Evolutionary conservation across 2,797 vertebrate genomes (phyloP).

Genomic region (Naso thynnoides): DNA sequence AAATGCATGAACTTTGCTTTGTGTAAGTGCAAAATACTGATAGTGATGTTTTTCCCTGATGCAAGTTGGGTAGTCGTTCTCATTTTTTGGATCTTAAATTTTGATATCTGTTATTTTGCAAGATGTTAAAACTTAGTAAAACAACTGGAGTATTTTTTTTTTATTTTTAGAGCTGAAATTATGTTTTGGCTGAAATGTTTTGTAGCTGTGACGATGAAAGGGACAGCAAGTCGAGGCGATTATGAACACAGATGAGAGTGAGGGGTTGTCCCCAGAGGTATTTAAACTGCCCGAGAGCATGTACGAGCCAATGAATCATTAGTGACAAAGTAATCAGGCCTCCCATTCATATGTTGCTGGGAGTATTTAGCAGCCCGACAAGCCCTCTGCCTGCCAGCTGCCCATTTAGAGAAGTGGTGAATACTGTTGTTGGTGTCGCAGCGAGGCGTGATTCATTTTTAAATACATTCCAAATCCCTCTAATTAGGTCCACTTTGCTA

Average conservation of each 20-base stretch:
- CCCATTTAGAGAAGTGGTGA: conserved; percentile 68
- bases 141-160: background rate
- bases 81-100: background rate
- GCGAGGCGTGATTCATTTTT: conserved; percentile 69
- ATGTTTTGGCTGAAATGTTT: background rate
- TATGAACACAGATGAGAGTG: conserved; percentile 20
- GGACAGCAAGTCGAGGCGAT: background rate
- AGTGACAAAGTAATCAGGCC: conserved; percentile 75
- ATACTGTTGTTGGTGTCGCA: conserved; percentile 61
- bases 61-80: background rate
- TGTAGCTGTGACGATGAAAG: background rate
- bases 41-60: background rate
- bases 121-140: background rate
- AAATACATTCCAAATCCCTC: conserved; percentile 63
- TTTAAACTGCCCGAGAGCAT: conserved; percentile 29
- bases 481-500: conserved; percentile 74
- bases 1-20: conserved; percentile 22
- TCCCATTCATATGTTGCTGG: conserved; percentile 70
- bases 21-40: conserved; percentile 35
- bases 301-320: conserved; percentile 68
- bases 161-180: background rate
- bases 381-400: conserved; percentile 71
- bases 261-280: conserved; percentile 38
- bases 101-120: conserved; percentile 3
- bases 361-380: conserved; percentile 58